These are phyloP conservation scores for Heliconius charithonia DNA, from an alignment of 2,888 invertebrate species.

Conservation along the genomic window DNA sequence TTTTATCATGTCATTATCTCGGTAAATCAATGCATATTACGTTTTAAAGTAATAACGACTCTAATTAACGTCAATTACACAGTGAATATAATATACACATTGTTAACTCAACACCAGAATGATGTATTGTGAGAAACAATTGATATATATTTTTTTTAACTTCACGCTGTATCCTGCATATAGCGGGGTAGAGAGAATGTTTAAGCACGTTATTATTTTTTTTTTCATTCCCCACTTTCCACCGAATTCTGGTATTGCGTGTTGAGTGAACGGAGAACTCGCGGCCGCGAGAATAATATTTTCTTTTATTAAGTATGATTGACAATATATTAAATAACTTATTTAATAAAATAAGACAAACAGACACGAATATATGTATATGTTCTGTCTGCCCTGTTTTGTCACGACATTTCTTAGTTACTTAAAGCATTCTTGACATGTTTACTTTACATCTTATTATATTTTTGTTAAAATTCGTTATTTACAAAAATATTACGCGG, in stretches of 20 bases:
- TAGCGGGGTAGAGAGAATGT: too few species aligned
- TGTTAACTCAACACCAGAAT: slow-evolving; percentile 1
- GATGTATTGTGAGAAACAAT: background rate
- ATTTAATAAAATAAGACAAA: too few species aligned
- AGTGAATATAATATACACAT: background rate
- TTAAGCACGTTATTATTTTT: too few species aligned
- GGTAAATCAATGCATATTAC: background rate
- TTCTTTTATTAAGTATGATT: background rate
- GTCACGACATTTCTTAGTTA: too few species aligned
- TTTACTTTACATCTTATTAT: background rate
- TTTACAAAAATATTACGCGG: background rate
- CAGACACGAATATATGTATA: too few species aligned
- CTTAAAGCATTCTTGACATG: background rate
- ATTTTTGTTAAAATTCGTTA: background rate
- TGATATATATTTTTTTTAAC: background rate
- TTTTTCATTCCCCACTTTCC: too few species aligned
- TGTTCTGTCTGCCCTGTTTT: too few species aligned
- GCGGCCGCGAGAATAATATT: background rate
- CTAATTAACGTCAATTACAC: background rate
- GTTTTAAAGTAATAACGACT: background rate
- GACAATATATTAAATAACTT: background rate
- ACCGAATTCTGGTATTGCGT: background rate
- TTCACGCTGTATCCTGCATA: too few species aligned
- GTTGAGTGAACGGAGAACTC: background rate
- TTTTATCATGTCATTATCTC: background rate